Evolutionary conservation across 2,797 vertebrate genomes (phyloP).

Genomic region (Lophius americanus): DNA sequence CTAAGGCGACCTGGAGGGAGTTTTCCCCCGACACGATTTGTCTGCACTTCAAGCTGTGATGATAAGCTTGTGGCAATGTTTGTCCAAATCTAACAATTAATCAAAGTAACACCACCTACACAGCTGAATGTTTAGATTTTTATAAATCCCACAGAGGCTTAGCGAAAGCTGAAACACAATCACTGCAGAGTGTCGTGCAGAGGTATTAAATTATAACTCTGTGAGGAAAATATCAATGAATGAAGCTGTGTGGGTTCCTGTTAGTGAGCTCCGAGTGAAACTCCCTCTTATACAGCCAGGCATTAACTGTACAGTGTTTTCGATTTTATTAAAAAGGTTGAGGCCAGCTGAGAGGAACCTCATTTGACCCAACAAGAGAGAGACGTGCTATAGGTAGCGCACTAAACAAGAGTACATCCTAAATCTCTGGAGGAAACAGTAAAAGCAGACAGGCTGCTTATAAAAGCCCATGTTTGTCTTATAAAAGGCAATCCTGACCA

Average conservation of each 20-base stretch:
- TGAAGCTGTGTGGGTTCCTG: slow-evolving; percentile 28
- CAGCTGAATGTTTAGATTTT: slow-evolving; percentile 41
- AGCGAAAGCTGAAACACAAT: slow-evolving; percentile 18
- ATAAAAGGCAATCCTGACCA: slow-evolving; percentile 38
- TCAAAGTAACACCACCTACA: slow-evolving; percentile 53
- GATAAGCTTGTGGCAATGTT: slow-evolving; percentile 54
- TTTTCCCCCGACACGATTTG: slow-evolving; percentile 42
- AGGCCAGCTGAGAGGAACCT: slow-evolving; percentile 47
- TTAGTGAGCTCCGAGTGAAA: slow-evolving; percentile 44
- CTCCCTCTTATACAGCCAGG: slow-evolving; percentile 27
- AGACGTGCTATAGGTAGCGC: slow-evolving; percentile 23
- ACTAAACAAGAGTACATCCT: slow-evolving; percentile 26
- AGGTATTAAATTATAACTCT: slow-evolving; percentile 36
- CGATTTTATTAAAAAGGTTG: slow-evolving; percentile 42
- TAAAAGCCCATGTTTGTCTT: slow-evolving; percentile 56
- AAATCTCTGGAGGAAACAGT: slow-evolving; percentile 63
- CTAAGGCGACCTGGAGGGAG: slow-evolving; percentile 39
- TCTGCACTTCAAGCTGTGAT: slow-evolving; percentile 47
- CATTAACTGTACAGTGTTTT: slow-evolving; percentile 55
- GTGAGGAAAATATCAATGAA: slow-evolving; percentile 23
- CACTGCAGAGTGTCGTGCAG: slow-evolving; percentile 27
- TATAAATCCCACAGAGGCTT: slow-evolving; percentile 39
- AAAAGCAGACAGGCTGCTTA: slow-evolving; percentile 50
- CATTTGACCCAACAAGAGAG: slow-evolving; percentile 41
- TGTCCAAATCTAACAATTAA: slow-evolving; percentile 63